Base-by-base conservation (phyloP, 2,888 invertebrate genomes). In the Caenorhabditis plicata region DNA sequence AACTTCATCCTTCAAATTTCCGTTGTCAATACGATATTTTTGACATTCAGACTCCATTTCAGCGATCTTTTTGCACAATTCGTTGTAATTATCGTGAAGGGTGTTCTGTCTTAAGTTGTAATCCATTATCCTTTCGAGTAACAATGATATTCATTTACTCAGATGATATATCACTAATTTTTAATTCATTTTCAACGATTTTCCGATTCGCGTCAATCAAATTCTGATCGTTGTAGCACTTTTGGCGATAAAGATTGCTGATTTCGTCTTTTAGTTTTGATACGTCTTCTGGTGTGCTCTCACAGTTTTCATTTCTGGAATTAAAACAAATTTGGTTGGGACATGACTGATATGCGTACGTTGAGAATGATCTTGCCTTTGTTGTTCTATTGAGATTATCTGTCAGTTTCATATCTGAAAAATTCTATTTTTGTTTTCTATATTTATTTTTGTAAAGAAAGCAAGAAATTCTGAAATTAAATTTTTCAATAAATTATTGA, bases 141-240 rank as follows among this genome's bases (percentile, higher is more conserved):
- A 47, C n/a, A 19, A 26, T 25, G 32, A 45, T 9, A 25, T 35
- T 44, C 29, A 22, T 60, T 29, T 31, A 58, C 62, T 60, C 60
- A 1, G 41, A 38, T 2, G 36, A 36, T 13, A 61, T 31, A 15
- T 22, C 29, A 3, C 2, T 39, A 9, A 58, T 45, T 15, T 38
- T 47, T 26, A 33, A 33, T 17, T 64, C 61, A 9, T 29, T 42
- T 3, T 57, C 55, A 1, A 25, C 22, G 3, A 64, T 36, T 27
- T 38, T 40, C 19, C 43, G 43, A 13, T 54, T 61, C 0, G 61
- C 52, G n/a, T 67, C 53, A 19, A 67, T 64, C 13, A 61, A 53
- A 26, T 25, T 40, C 32, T 64, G 60, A 20, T 77, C 78, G 45
- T 80, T 80, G 27, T 64, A 54, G 38, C 57, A 64, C 40, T 75